Percentiles rank a stretch among this genome's conserved stretches.
phyloP scores from a whole-genome alignment of 2,888 invertebrate genomes.

The Drosophila maculinotata region DNA sequence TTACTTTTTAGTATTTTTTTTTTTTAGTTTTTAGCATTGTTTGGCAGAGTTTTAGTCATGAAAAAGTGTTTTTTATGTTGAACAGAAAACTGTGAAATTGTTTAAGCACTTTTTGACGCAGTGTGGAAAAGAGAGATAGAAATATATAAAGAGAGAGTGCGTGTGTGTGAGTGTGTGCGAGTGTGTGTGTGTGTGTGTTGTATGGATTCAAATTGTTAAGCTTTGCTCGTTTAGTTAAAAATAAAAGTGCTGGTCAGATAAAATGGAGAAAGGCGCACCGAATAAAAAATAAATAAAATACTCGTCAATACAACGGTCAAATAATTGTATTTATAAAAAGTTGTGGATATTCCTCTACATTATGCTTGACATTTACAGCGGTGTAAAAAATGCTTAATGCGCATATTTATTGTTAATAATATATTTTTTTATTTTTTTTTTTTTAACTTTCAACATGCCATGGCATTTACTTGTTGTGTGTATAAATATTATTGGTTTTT shows the following conservation, averaged over 20 bases:
- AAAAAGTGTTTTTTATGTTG: slow-evolving; percentile 20
- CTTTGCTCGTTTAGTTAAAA: slow-evolving; percentile 14
- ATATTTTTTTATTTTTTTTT: slow-evolving; percentile 23
- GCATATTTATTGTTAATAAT: slow-evolving; percentile 42
- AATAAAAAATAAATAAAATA: slow-evolving; percentile 1
- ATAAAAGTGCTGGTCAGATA: slow-evolving; percentile 23
- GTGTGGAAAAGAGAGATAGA: not conserved
- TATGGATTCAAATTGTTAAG: slow-evolving; percentile 21
- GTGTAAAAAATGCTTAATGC: slow-evolving; percentile 53
- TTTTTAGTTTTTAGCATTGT: slow-evolving; percentile 41
- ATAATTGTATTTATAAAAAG: slow-evolving; percentile 1
- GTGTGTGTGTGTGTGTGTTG: slow-evolving; percentile 3
- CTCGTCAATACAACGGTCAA: not conserved
- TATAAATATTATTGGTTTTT: slow-evolving; percentile 47
- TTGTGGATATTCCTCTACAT: slow-evolving; percentile 34
- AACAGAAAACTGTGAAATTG: slow-evolving; percentile 31
- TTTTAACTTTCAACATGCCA: slow-evolving; percentile 60
- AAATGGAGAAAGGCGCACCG: slow-evolving; percentile 2
- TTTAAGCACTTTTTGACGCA: slow-evolving; percentile 37
- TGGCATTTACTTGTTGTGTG: slow-evolving; percentile 37
- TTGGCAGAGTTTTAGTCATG: slow-evolving; percentile 45
- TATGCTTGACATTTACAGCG: slow-evolving; percentile 71
- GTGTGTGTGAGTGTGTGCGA: not conserved
- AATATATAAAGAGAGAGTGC: not conserved
- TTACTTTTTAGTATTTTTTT: slow-evolving; percentile 22